Percentiles rank a stretch among this genome's conserved stretches.
These are phyloP conservation scores for Gavia stellata DNA, from an alignment of 2,113 vertebrate genomes.

Conservation along the genomic window DNA sequence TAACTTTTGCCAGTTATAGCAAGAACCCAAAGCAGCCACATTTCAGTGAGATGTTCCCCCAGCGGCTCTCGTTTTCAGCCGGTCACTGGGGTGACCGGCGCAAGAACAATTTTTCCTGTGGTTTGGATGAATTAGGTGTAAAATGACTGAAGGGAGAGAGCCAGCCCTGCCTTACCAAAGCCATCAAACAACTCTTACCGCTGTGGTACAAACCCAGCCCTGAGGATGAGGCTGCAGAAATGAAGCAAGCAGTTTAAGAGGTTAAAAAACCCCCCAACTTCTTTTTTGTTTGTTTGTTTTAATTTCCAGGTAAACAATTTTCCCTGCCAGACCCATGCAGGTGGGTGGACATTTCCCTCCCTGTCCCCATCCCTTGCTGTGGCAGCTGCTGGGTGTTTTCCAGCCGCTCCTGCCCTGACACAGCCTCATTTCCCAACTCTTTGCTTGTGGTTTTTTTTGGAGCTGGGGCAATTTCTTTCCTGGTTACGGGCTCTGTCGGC, in stretches of 20 bases:
- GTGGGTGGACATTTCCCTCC: not conserved
- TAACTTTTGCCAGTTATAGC: not conserved
- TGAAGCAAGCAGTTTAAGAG: not conserved
- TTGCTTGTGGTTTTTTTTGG: not conserved
- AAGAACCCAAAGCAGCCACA: not conserved
- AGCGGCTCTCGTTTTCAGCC: not conserved
- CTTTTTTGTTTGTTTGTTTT: not conserved
- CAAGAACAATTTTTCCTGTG: not conserved
- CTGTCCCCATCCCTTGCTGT: not conserved
- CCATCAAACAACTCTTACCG: not conserved
- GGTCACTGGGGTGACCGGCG: not conserved
- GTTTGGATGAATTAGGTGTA: not conserved
- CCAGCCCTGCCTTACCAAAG: not conserved
- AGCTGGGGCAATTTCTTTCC: not conserved
- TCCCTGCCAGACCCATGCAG: not conserved
- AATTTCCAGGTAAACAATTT: not conserved
- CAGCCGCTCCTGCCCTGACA: fast-evolving
- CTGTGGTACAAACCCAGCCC: not conserved
- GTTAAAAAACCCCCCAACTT: not conserved
- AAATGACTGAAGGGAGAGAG: not conserved
- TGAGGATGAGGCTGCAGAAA: not conserved
- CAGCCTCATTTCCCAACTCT: not conserved
- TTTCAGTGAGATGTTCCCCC: not conserved
- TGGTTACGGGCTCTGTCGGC: not conserved
- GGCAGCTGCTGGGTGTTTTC: not conserved